Percentiles rank a stretch among this genome's conserved stretches.
phyloP scores from a whole-genome alignment of 2,797 vertebrate species.

The Amniataba percoides region DNA sequence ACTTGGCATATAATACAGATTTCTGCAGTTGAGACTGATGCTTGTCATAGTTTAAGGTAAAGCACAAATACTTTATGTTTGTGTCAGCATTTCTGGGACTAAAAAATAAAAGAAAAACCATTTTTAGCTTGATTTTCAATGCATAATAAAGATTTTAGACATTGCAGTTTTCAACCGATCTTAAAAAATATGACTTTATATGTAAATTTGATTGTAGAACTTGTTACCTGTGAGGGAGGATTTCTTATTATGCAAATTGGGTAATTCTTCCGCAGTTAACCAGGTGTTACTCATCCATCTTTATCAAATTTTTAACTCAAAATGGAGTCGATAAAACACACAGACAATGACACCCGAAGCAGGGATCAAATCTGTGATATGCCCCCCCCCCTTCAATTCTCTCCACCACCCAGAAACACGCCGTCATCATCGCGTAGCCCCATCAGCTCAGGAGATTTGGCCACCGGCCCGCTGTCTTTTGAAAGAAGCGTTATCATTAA shows the following conservation, averaged over 20 bases:
- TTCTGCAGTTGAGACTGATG: not conserved
- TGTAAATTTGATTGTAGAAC: not conserved
- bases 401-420: constrained; percentile 5
- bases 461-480: constrained; percentile 30
- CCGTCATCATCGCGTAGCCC: constrained; percentile 21
- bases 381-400: not conserved
- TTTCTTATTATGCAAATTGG: not conserved
- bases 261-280: not conserved
- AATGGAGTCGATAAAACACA: not conserved
- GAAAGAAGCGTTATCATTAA: constrained; percentile 55
- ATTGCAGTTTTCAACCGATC: too few relatives aligned
- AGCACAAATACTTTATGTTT: too few relatives aligned
- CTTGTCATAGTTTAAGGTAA: not conserved
- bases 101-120: not conserved
- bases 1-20: not conserved
- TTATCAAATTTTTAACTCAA: not conserved
- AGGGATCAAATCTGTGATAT: constrained; percentile 8
- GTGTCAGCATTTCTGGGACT: not conserved
- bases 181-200: too few relatives aligned
- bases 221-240: not conserved
- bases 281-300: not conserved
- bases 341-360: too few relatives aligned
- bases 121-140: not conserved
- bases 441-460: constrained; percentile 47
- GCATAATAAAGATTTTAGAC: too few relatives aligned